A percentile compares a stretch with the other conserved stretches of the same genome.
Conservation (phyloP, 2,113 vertebrate species). For the Polyodon spathula region DNA sequence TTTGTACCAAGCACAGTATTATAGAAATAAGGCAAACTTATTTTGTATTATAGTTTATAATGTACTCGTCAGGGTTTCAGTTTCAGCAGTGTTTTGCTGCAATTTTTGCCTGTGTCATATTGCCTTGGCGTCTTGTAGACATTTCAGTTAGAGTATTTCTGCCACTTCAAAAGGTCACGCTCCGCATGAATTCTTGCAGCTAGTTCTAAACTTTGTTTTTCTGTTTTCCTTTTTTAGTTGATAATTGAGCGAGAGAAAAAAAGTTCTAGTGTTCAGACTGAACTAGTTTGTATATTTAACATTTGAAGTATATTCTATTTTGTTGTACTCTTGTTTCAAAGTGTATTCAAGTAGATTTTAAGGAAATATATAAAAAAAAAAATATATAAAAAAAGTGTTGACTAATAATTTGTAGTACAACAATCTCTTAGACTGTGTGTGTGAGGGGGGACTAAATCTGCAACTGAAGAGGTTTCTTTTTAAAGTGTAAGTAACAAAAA, state of each 20-base stretch:
- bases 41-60: conserved; percentile 69
- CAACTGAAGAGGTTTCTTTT: no score
- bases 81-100: conserved; percentile 46
- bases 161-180: conserved; percentile 52
- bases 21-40: conserved; percentile 73
- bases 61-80: conserved; percentile 55
- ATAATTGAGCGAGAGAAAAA: conserved; percentile 70
- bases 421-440: no score
- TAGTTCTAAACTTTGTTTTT: conserved; percentile 47
- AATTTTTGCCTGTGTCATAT: conserved; percentile 46
- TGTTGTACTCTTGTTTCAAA: conserved; percentile 98
- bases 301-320: conserved; percentile 97
- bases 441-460: no score
- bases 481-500: no score
- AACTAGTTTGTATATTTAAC: conserved; percentile 84
- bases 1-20: conserved; percentile 66
- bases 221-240: conserved; percentile 42
- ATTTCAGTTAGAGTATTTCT: conserved; percentile 44
- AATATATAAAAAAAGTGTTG: background rate
- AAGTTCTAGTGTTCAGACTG: conserved; percentile 75
- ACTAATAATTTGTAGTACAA: no score
- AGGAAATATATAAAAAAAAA: conserved; percentile 77
- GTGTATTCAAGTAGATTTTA: conserved; percentile 98
- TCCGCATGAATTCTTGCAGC: conserved; percentile 63
- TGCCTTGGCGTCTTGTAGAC: conserved; percentile 50